phyloP scores from a whole-genome alignment of 2,113 vertebrate genomes.

The Melanostigma gelatinosum region DNA sequence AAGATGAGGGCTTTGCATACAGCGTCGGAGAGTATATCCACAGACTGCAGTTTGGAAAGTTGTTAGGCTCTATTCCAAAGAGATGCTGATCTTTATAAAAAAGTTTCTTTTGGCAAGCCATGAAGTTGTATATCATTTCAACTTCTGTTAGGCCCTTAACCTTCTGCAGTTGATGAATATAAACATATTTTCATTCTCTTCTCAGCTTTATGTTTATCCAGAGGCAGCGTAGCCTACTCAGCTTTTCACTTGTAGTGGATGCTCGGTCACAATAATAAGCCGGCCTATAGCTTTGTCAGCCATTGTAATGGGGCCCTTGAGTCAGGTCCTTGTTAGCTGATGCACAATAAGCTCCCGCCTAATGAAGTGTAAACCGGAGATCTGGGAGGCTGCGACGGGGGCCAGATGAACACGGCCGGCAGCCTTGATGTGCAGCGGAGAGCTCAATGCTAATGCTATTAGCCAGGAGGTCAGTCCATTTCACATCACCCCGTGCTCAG shows the following conservation, averaged over 20 bases:
- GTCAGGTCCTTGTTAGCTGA: constrained; percentile 71
- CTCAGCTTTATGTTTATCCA: constrained; percentile 9
- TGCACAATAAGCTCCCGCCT: constrained; percentile 67
- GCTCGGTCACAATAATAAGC: constrained; percentile 62
- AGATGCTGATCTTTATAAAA: neutral
- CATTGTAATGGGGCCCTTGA: constrained; percentile 72
- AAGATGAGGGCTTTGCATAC: constrained; percentile 40
- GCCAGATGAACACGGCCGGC: constrained; percentile 45
- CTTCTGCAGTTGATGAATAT: neutral
- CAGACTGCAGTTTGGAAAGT: constrained; percentile 45
- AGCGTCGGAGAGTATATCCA: constrained; percentile 29
- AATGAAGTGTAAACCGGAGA: constrained; percentile 80
- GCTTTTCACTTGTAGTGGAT: constrained; percentile 35
- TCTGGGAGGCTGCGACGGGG: constrained; percentile 44
- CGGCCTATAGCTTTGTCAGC: constrained; percentile 36
- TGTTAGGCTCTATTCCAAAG: constrained; percentile 33
- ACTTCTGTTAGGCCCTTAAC: constrained; percentile 6
- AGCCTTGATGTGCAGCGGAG: constrained; percentile 28
- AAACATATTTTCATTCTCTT: neutral
- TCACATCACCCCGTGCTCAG: constrained; percentile 45
- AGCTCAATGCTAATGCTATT: constrained; percentile 80
- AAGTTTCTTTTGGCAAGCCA: constrained; percentile 8
- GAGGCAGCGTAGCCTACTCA: constrained; percentile 23
- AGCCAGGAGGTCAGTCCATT: constrained; percentile 77
- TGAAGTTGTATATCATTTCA: constrained; percentile 11